phyloP scores from a whole-genome alignment of 2,797 vertebrate genomes.

The Tachyglossus aculeatus region DNA sequence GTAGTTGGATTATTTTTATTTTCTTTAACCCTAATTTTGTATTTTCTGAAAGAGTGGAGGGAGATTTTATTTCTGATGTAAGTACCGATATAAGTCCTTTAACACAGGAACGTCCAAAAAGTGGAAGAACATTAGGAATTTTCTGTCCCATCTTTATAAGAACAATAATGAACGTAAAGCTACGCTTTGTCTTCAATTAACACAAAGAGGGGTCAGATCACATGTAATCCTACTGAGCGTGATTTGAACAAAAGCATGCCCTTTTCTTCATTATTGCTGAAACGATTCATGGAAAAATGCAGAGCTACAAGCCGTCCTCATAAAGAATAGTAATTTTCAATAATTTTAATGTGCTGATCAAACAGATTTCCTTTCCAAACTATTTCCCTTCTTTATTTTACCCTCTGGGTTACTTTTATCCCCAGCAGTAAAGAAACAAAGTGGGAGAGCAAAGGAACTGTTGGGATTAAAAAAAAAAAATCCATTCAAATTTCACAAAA shows the following conservation, averaged over 20 bases:
- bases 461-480: slow-evolving; percentile 7
- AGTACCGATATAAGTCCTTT: no score
- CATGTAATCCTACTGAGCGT: slow-evolving; percentile 10
- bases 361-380: slow-evolving; percentile 18
- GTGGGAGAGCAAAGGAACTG: neutral
- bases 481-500: slow-evolving; percentile 5
- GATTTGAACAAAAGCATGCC: slow-evolving; percentile 47
- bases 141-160: slow-evolving; percentile 23
- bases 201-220: slow-evolving; percentile 19
- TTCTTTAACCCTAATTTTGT: no score
- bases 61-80: neutral
- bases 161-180: slow-evolving; percentile 42
- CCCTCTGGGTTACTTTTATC: neutral
- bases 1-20: no score
- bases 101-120: neutral
- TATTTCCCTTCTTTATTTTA: neutral
- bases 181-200: slow-evolving; percentile 48
- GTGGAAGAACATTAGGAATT: neutral
- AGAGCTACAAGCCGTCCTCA: slow-evolving; percentile 1
- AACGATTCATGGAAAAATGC: slow-evolving; percentile 29
- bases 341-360: slow-evolving; percentile 6
- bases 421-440: neutral
- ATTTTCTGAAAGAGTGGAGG: neutral
- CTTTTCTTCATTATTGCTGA: slow-evolving; percentile 42
- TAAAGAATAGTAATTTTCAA: slow-evolving; percentile 13